Conservation (phyloP, 1,140 invertebrate species). For the Onthophagus taurus region DNA sequence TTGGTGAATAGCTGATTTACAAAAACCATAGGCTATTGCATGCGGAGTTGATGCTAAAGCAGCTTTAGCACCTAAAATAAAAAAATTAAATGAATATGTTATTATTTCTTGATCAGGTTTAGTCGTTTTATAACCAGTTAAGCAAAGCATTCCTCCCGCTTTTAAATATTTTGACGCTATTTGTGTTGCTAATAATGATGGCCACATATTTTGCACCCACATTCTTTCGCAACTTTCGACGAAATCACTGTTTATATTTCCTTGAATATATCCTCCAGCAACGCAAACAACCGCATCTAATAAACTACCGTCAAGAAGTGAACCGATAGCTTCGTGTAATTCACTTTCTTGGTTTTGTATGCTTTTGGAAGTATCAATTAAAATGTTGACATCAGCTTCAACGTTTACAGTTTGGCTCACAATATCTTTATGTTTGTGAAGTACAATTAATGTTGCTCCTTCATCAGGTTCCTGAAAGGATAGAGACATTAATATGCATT, state of each 20-base stretch:
- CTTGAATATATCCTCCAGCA: conserved; percentile 96
- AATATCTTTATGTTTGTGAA: neutral
- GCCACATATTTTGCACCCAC: conserved; percentile 11
- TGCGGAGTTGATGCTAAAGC: conserved; percentile 82
- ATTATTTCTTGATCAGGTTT: neutral
- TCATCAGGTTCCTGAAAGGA: neutral
- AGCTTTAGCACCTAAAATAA: conserved; percentile 67
- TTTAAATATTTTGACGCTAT: conserved; percentile 48
- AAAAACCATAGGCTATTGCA: conserved; percentile 40
- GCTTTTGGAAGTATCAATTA: conserved; percentile 62
- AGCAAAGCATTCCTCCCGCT: conserved; percentile 59
- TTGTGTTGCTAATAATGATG: conserved; percentile 4
- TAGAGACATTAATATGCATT: too few species aligned
- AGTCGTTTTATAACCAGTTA: conserved; percentile 44
- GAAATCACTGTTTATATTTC: conserved; percentile 49
- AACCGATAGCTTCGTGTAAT: conserved; percentile 50
- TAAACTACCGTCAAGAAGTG: conserved; percentile 59
- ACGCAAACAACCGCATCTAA: conserved; percentile 93
- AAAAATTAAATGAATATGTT: neutral
- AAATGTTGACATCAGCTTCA: conserved; percentile 76
- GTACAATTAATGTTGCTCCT: neutral
- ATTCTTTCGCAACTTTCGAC: conserved; percentile 12
- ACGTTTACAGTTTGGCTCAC: conserved; percentile 56
- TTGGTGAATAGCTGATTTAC: conserved; percentile 14
- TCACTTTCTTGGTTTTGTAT: conserved; percentile 66